phyloP scores from a whole-genome alignment of 30 jellyfish, hydroid and myxozoan species.

The Sanderia malayensis region DNA sequence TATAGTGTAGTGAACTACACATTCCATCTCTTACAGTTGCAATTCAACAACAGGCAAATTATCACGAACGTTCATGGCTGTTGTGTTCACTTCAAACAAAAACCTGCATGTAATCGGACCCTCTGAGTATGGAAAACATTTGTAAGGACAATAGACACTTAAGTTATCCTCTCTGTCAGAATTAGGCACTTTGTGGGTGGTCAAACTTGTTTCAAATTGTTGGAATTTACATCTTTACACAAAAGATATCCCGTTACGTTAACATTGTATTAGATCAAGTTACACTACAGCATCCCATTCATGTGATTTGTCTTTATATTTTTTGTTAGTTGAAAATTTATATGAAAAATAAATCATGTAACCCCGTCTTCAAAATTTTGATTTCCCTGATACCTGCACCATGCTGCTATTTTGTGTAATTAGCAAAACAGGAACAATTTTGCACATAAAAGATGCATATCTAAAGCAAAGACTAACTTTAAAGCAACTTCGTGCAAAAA shows the following conservation, averaged over 20 bases:
- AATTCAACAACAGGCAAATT: background rate
- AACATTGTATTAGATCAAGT: background rate
- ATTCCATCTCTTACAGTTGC: slow-evolving; percentile 1
- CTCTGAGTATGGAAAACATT: background rate
- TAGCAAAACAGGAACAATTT: no score
- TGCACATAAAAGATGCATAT: no score
- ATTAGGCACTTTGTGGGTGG: background rate
- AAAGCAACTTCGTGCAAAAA: no score
- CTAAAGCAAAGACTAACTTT: no score
- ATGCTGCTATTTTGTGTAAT: no score
- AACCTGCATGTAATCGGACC: background rate
- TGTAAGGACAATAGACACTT: background rate
- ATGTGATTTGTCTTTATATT: no score
- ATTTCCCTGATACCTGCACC: background rate
- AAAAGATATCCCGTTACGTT: background rate
- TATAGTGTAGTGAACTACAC: slow-evolving; percentile 4
- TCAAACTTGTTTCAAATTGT: background rate
- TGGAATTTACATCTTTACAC: background rate
- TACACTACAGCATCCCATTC: background rate
- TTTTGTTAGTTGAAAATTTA: no score
- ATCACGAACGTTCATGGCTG: background rate
- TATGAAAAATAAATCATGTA: background rate
- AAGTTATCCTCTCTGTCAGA: background rate
- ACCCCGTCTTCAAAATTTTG: background rate
- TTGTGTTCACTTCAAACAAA: background rate